A percentile compares a stretch with the other conserved stretches of the same genome.
Evolutionary conservation across 2,888 invertebrate genomes (phyloP).

Genomic region (Drosophila kuntzei): DNA sequence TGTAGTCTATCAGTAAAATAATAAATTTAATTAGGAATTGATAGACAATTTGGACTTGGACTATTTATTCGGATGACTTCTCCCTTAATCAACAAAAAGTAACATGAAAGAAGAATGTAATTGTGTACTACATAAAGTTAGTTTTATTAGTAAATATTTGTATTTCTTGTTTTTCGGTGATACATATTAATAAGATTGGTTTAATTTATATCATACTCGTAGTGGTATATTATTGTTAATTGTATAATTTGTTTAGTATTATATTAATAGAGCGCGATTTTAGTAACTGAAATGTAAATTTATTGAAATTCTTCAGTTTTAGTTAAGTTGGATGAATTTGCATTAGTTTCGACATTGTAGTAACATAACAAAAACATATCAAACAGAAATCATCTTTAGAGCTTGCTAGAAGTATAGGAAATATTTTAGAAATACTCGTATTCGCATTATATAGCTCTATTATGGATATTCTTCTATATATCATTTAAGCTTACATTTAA

Average conservation of each 20-base stretch:
- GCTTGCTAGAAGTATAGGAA: slow-evolving; percentile 28
- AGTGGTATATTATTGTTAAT: slow-evolving; percentile 46
- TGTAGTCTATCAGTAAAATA: not conserved
- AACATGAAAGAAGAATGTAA: not conserved
- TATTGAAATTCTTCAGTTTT: slow-evolving; percentile 16
- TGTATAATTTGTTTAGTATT: slow-evolving; percentile 58
- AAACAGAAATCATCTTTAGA: slow-evolving; percentile 28
- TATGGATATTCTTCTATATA: slow-evolving; percentile 43
- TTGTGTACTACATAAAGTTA: slow-evolving; percentile 83
- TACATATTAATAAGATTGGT: slow-evolving; percentile 62
- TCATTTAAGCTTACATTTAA: slow-evolving; percentile 79
- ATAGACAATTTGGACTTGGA: not conserved
- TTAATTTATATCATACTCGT: slow-evolving; percentile 64
- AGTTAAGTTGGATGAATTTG: slow-evolving; percentile 16
- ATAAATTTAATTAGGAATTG: not conserved
- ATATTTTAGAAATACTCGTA: slow-evolving; percentile 53
- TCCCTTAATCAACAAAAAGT: not conserved
- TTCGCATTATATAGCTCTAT: slow-evolving; percentile 39
- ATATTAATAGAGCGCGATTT: slow-evolving; percentile 41
- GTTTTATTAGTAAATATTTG: slow-evolving; percentile 82
- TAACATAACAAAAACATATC: slow-evolving; percentile 3
- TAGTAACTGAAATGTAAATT: slow-evolving; percentile 45
- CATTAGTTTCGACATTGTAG: slow-evolving; percentile 17
- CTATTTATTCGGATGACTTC: not conserved
- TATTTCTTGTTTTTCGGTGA: slow-evolving; percentile 52